These are phyloP conservation scores for Drosophila carrolli DNA, from an alignment of 1,140 invertebrate species.

Conservation along the genomic window DNA sequence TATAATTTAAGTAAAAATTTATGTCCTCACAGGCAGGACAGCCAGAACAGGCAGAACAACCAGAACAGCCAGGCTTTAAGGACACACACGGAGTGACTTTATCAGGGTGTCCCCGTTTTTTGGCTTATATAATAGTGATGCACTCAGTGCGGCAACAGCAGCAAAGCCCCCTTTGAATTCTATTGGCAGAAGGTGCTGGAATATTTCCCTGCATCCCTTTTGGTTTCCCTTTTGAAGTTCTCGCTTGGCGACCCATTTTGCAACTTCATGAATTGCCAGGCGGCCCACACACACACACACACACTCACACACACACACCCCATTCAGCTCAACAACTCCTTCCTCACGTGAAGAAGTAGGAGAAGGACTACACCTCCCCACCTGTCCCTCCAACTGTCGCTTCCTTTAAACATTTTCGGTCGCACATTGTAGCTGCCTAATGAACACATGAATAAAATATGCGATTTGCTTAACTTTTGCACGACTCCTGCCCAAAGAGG, in stretches of 20 bases:
- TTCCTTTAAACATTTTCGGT: slow-evolving; percentile 83
- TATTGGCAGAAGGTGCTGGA: slow-evolving; percentile 57
- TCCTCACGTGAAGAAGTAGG: neutral
- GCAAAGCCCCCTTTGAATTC: slow-evolving; percentile 21
- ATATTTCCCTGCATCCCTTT: slow-evolving; percentile 51
- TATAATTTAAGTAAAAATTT: slow-evolving; percentile 59
- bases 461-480: slow-evolving; percentile 82
- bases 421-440: slow-evolving; percentile 82
- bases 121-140: slow-evolving; percentile 46
- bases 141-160: slow-evolving; percentile 27
- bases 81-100: slow-evolving; percentile 44
- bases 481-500: slow-evolving; percentile 53
- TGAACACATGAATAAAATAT: slow-evolving; percentile 84
- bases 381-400: slow-evolving; percentile 23
- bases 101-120: slow-evolving; percentile 53
- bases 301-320: neutral
- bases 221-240: slow-evolving; percentile 75
- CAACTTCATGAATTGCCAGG: slow-evolving; percentile 66
- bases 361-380: slow-evolving; percentile 1
- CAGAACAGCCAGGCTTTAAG: too few relatives aligned
- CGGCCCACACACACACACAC: slow-evolving; percentile 1
- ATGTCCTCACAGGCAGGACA: slow-evolving; percentile 24
- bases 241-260: slow-evolving; percentile 74
- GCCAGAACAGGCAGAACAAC: too few relatives aligned
- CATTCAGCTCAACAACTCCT: slow-evolving; percentile 24